Base-by-base conservation (phyloP, 2,797 vertebrate species). In the Acestrorhynchus altus region DNA sequence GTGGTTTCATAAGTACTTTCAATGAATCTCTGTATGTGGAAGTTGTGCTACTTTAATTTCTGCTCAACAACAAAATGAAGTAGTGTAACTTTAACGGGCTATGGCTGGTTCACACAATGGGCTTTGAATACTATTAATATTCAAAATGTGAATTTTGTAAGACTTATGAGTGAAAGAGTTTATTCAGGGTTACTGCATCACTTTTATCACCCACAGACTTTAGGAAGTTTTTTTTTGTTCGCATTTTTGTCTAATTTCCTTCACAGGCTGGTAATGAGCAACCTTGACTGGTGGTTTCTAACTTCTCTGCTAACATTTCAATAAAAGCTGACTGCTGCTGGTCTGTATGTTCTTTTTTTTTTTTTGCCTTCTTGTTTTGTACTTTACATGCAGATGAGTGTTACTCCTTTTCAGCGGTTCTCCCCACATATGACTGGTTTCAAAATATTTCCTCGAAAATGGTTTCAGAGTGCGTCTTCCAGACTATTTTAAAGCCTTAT, bases 181-280 rank as follows among this genome's bases (percentile, higher is more conserved):
- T 52, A 46, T 51, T 26, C 47, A 26, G 22, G 16, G 28, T 35
- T 20, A 13, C 18, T 47, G 15, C 22, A 15, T 47, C 39, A n/a
- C 22, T 18, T 26, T 44, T 59, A 15, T 11, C 51, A 35, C 39
- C n/a, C 20, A 46, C 39, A 57, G 49, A 52, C 40, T 57, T 35
- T 67, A 20, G 7, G 49, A 76, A 35, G 54, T 61, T 35, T 6
- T n/a, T 71, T 46, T 73, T 35, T 49, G 68, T 52, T 44, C 22
- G 20, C 24, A 47, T 72, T 56, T 72, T 40, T 52, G 39, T 60
- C 31, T 72, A 9, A 46, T 74, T 82, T 74, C 42, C 51, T 39
- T 46, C 42, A 56, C 28, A 46, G 40, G 18, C 68, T 35, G 57
- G 24, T 40, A n/a, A 70, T 15, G 3, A 68, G 40, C 28, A 72